These are phyloP conservation scores for Zoanthus sociatus DNA, from an alignment of 92 coral and sea anemone genomes.

Conservation along the genomic window DNA sequence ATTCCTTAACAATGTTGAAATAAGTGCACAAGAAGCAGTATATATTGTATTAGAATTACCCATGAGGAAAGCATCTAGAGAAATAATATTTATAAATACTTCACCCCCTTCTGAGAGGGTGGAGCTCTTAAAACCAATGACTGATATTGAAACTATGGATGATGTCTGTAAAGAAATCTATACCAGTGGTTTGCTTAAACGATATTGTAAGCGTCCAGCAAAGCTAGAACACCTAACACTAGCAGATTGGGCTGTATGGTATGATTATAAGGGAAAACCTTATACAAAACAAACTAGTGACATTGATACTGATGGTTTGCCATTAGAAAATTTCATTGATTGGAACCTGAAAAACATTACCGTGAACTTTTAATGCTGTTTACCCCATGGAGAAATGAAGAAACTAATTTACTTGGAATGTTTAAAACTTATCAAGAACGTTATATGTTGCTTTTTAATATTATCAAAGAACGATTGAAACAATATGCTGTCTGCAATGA, in stretches of 20 bases:
- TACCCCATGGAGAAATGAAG: slow-evolving; percentile 72
- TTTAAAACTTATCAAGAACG: slow-evolving; percentile 62
- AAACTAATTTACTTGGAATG: slow-evolving; percentile 62
- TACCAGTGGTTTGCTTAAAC: slow-evolving; percentile 11
- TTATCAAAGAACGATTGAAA: slow-evolving; percentile 69
- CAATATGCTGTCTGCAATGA: slow-evolving; percentile 66
- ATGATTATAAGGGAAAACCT: slow-evolving; percentile 16
- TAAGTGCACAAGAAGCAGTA: too few species aligned
- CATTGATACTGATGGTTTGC: slow-evolving; percentile 20
- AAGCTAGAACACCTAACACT: slow-evolving; percentile 20
- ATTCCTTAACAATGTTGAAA: background rate
- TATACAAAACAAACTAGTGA: slow-evolving; percentile 20
- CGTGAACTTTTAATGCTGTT: slow-evolving; percentile 58
- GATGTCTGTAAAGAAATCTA: background rate
- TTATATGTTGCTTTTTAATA: slow-evolving; percentile 40
- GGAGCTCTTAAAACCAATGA: slow-evolving; percentile 20
- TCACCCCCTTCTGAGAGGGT: slow-evolving; percentile 21
- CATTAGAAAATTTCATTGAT: slow-evolving; percentile 17
- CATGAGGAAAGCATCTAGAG: slow-evolving; percentile 19
- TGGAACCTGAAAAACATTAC: slow-evolving; percentile 12
- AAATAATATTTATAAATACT: slow-evolving; percentile 6
- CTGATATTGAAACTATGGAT: slow-evolving; percentile 13
- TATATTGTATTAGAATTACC: slow-evolving; percentile 2
- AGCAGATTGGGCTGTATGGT: slow-evolving; percentile 20
- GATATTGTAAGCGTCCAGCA: slow-evolving; percentile 4